Conservation (phyloP, 2,113 vertebrate species). For the Semicossyphus pulcher region DNA sequence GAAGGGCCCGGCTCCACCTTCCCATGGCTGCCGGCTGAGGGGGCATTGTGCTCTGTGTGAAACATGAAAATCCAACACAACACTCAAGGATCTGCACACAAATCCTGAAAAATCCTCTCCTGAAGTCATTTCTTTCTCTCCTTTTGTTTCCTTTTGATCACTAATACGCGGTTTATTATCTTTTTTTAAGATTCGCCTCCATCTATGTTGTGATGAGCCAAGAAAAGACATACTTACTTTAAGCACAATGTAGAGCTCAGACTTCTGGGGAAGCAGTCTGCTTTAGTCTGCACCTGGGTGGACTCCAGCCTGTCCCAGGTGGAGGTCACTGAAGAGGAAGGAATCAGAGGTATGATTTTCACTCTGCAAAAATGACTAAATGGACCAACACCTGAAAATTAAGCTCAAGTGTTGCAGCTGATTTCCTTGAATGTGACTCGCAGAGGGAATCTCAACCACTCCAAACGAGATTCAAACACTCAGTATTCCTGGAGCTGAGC, state of each 20-base stretch:
- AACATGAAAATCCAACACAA: slow-evolving; percentile 43
- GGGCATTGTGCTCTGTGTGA: slow-evolving; percentile 19
- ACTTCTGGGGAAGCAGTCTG: background rate
- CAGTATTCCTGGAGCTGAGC: slow-evolving; percentile 5
- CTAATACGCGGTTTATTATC: background rate
- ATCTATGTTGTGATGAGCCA: background rate
- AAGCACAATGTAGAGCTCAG: background rate
- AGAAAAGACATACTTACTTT: background rate
- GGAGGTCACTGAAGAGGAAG: slow-evolving; percentile 27
- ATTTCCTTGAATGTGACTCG: background rate
- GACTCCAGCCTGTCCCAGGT: too few relatives aligned
- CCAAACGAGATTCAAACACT: background rate
- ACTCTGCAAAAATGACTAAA: background rate
- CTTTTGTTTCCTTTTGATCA: slow-evolving; percentile 16
- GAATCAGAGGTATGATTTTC: slow-evolving; percentile 1
- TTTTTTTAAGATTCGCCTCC: background rate
- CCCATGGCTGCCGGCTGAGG: slow-evolving; percentile 4
- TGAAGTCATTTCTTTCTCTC: slow-evolving; percentile 6
- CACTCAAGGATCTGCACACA: slow-evolving; percentile 24
- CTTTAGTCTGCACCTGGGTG: background rate
- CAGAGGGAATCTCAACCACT: slow-evolving; percentile 8
- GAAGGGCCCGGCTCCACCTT: slow-evolving; percentile 54
- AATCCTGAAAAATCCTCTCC: background rate
- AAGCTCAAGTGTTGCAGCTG: background rate
- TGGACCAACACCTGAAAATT: background rate